These are phyloP conservation scores for Sebastes oblongus DNA, from an alignment of 2,797 vertebrate genomes.

Conservation along the genomic window DNA sequence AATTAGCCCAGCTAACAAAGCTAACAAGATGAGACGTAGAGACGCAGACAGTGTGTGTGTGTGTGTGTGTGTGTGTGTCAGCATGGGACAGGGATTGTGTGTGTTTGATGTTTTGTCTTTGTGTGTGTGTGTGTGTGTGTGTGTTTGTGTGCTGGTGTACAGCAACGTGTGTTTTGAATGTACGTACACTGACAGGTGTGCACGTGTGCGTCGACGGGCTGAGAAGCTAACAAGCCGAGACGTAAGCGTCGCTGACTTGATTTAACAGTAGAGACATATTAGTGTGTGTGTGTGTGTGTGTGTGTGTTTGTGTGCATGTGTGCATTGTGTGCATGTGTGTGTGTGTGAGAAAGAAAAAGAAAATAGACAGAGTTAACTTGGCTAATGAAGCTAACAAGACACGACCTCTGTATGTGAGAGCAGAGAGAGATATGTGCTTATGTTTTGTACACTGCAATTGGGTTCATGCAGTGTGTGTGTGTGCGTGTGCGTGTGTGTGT, in stretches of 20 bases:
- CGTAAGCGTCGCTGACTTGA: conserved; percentile 1
- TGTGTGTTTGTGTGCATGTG: neutral
- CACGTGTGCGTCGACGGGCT: neutral
- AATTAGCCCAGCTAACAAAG: conserved; percentile 59
- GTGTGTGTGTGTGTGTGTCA: neutral
- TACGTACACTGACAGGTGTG: conserved; percentile 2
- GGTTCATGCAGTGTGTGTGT: conserved; percentile 1
- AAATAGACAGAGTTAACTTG: neutral
- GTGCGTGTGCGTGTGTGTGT: neutral
- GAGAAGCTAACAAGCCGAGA: conserved; percentile 17
- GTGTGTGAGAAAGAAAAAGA: neutral
- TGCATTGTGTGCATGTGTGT: neutral
- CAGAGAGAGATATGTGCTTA: neutral
- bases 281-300: neutral
- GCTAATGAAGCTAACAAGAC: conserved; percentile 41
- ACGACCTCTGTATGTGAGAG: neutral
- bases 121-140: neutral
- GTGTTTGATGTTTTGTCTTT: neutral
- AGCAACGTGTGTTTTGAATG: neutral
- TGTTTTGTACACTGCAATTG: neutral
- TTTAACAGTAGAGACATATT: neutral
- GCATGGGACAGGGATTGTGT: neutral
- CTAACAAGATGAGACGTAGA: conserved; percentile 50
- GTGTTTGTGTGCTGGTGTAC: neutral
- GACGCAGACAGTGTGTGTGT: neutral